A percentile compares a stretch with the other conserved stretches of the same genome.
Conservation (phyloP, 1,140 invertebrate species). For the Drosophila cardini region DNA sequence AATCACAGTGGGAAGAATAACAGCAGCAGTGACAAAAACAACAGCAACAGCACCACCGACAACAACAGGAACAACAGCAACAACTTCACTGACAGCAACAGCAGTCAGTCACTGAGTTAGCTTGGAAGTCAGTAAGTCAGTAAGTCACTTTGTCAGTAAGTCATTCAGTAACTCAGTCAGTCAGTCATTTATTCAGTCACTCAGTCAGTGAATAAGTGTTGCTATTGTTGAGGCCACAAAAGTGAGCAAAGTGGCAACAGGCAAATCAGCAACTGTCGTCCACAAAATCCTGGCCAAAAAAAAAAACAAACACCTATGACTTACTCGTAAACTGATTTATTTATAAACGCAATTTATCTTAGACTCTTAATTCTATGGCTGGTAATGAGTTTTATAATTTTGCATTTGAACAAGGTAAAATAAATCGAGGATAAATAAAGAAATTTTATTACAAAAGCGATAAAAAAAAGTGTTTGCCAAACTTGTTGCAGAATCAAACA, state of each 20-base stretch:
- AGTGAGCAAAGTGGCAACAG: constrained; percentile 39
- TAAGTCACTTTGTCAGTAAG: constrained; percentile 28
- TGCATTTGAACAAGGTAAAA: constrained; percentile 58
- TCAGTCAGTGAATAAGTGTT: constrained; percentile 19
- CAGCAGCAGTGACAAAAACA: constrained; percentile 12
- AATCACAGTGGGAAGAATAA: constrained; percentile 50
- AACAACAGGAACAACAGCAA: constrained; percentile 41
- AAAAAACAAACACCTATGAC: constrained; percentile 26
- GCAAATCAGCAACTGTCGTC: constrained; percentile 56
- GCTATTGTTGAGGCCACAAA: constrained; percentile 16
- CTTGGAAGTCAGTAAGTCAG: constrained; percentile 20
- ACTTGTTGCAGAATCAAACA: constrained; percentile 66
- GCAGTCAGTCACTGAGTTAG: constrained; percentile 21
- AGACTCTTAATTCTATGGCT: constrained; percentile 30
- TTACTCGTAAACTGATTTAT: constrained; percentile 71
- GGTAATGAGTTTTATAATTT: constrained; percentile 51
- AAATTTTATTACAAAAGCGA: constrained; percentile 48
- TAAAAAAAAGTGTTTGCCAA: constrained; percentile 73
- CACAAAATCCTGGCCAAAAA: constrained; percentile 54
- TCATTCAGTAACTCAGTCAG: constrained; percentile 40
- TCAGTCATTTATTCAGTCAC: constrained; percentile 41
- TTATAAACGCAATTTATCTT: constrained; percentile 80
- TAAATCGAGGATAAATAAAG: constrained; percentile 22
- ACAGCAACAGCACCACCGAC: constrained; percentile 35
- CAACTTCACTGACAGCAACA: constrained; percentile 14